Base-by-base conservation (phyloP, 2,888 invertebrate genomes). In the Noctua pronuba region DNA sequence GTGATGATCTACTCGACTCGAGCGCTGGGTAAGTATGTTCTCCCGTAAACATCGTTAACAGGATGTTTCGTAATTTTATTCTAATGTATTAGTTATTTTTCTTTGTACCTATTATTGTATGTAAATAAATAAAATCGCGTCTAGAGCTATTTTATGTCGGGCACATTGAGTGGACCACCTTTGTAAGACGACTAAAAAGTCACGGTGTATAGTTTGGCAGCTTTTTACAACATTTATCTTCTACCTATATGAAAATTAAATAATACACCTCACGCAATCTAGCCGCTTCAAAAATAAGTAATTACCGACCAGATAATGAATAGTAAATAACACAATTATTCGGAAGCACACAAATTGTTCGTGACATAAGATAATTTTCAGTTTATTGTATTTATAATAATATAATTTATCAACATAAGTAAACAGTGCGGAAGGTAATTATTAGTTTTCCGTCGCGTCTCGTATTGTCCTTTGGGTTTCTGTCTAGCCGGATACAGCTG, bases 341-440 rank as follows among this genome's bases (percentile, higher is more conserved):
- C 24, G 6, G 79, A 44, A 11, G 18, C 18, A 69, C 41, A 35
- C 35, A 35, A 28, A 13, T 44, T n/a, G n/a, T 49, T 18, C 35
- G 24, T 80, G 70, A 24, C 44, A 44, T 24, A 28, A 24, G 16
- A 79, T 66, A 52, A 79, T 79, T 44, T 68, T 13, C 13, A 24
- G 44, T 28, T 35, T 28, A 44, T 18, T 44, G 11, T 35, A 38
- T 38, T 38, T 49, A 62, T 1, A n/a, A n/a, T 55, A 58, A 52
- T 52, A 24, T 24, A 24, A 55, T 55, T 55, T 78, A 10, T 62
- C 35, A 49, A 13, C 18, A 11, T 46, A 60, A 66, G n/a, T 65
- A 16, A 49, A 41, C 38, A 49, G 28, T 49, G 13, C n/a, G 10
- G n/a, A 11, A 13, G 4, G n/a, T 16, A 31, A 11, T 35, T 8